A percentile compares a stretch with the other conserved stretches of the same genome.
Evolutionary conservation across 2,113 vertebrate genomes (phyloP).

Genomic region (Xiphophorus hellerii): DNA sequence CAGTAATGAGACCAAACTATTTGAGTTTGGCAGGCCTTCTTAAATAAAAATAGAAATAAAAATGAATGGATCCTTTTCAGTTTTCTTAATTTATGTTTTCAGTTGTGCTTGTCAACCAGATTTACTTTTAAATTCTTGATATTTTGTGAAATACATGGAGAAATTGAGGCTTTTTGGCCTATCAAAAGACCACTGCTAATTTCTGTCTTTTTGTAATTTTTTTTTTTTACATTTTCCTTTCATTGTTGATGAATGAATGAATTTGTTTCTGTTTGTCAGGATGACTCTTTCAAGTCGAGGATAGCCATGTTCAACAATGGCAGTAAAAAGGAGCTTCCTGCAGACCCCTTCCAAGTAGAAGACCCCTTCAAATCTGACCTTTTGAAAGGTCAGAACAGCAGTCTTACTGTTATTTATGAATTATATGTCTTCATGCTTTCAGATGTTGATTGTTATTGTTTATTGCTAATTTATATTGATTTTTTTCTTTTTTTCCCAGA

Average conservation of each 20-base stretch:
- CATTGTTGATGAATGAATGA: neutral
- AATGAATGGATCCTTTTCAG: too few species aligned
- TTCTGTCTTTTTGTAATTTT: neutral
- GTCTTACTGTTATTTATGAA: slow-evolving; percentile 55
- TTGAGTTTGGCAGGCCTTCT: neutral
- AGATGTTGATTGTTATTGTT: neutral
- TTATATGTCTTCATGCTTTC: neutral
- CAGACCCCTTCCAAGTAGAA: slow-evolving; percentile 92
- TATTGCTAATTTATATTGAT: neutral
- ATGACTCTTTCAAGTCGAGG: slow-evolving; percentile 89
- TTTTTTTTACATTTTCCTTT: neutral
- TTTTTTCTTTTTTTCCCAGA: slow-evolving; percentile 74
- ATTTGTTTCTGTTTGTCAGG: slow-evolving; percentile 71
- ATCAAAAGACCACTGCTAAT: neutral
- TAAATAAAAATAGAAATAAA: too few species aligned
- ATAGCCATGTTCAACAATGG: slow-evolving; percentile 86
- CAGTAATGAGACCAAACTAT: neutral
- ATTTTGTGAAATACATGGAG: neutral
- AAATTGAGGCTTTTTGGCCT: too few species aligned
- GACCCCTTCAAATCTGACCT: slow-evolving; percentile 93
- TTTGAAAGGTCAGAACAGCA: slow-evolving; percentile 84
- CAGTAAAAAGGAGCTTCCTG: slow-evolving; percentile 77
- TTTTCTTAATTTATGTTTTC: too few species aligned
- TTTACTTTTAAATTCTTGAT: neutral
- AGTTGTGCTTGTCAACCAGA: too few species aligned